Base-by-base conservation (phyloP, 2,888 invertebrate species). In the Syrphus vitripennis region DNA sequence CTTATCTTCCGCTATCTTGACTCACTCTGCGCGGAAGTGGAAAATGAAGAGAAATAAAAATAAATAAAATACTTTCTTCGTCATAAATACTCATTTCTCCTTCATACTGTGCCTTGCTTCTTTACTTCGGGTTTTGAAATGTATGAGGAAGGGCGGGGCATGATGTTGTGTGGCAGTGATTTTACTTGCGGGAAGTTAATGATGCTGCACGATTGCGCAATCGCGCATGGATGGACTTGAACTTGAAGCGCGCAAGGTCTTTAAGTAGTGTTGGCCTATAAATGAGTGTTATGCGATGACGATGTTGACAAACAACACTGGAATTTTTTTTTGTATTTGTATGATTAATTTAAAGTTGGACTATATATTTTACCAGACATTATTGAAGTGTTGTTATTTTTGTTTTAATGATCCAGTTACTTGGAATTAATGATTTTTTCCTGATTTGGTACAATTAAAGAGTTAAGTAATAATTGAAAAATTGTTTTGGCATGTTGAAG, bases 221-320 rank as follows among this genome's bases (percentile, higher is more conserved):
- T 83, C 14, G 19, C 34, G 7, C 26, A 24, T 14, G 26, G 10
- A 48, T 48, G 82, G 74, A 75, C 83, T 83, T 83, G 83, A 83
- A 83, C 83, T 83, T 83, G 79, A 63, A 2, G 34, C 45, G 77
- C 77, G 71, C 59, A 83, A 83, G 79, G 83, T 79, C 78, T 83
- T 42, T 19, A 7, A 50, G 50, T 21, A 21, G 48, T 59, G 59
- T 70, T 65, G 55, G 70, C 55, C 40, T 65, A 57, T 77, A 72
- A 82, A 70, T 21, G 12, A 55, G 21, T 19, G 24, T 7, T 24
- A 24, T n/a, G 50, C 7, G 50, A 55, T 48, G 77, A 26, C 12
- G 37, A 24, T 76, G 81, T 75, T 81, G 81, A 71, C 81, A 82
- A 71, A 82, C 57, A 70, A 42, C 71, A 59, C 40, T 53, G 24